Conservation (phyloP, 2,797 vertebrate genomes). For the Labroides dimidiatus region DNA sequence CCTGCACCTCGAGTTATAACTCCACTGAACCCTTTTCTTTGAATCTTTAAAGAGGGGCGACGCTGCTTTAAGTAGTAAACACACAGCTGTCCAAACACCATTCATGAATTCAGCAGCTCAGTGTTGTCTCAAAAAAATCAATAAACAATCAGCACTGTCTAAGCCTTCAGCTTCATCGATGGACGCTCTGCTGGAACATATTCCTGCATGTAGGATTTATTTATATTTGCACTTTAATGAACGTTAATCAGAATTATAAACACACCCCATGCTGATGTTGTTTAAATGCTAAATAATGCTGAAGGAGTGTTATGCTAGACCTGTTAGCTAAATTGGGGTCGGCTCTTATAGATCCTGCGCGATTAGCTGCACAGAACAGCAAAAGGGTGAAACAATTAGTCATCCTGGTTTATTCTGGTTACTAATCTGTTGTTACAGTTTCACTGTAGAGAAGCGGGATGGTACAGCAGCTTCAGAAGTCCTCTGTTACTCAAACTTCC, state of each 20-base stretch:
- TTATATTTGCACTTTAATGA: neutral
- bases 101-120: neutral
- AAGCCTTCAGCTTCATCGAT: neutral
- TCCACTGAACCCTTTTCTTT: no score
- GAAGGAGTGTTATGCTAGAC: neutral
- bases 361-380: neutral
- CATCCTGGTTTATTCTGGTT: neutral
- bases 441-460: neutral
- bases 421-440: neutral
- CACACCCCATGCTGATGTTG: neutral
- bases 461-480: neutral
- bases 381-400: slow-evolving; percentile 9
- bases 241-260: neutral
- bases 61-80: no score
- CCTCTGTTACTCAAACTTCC: no score
- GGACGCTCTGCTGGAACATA: neutral
- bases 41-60: no score
- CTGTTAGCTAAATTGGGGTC: neutral
- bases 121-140: slow-evolving; percentile 12
- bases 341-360: neutral
- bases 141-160: slow-evolving; percentile 13
- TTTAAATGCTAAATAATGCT: neutral
- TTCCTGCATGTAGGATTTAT: no score
- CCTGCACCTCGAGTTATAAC: no score
- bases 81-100: neutral